A percentile compares a stretch with the other conserved stretches of the same genome.
These are phyloP conservation scores for Yponomeuta cagnagella DNA, from an alignment of 2,888 invertebrate genomes.

Conservation along the genomic window DNA sequence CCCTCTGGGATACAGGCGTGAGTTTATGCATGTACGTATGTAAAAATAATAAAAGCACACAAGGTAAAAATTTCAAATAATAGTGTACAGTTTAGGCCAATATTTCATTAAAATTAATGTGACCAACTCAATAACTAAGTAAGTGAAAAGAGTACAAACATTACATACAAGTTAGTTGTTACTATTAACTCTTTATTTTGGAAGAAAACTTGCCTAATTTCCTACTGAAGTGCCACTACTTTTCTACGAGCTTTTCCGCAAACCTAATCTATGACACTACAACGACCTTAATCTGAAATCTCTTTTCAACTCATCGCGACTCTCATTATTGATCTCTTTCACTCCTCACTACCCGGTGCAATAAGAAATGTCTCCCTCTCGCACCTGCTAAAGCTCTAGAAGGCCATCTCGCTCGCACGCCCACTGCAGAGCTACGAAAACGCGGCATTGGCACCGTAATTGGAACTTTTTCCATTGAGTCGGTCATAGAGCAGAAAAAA, in stretches of 20 bases:
- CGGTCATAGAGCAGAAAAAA: constrained; percentile 8
- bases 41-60: too few species aligned
- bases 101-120: too few species aligned
- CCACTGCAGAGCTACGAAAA: constrained; percentile 74
- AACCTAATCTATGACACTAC: constrained; percentile 64
- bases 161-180: too few species aligned
- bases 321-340: constrained; percentile 77
- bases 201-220: neutral
- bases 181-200: neutral
- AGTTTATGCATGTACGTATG: too few species aligned
- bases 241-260: constrained; percentile 46
- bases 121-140: too few species aligned
- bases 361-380: constrained; percentile 53
- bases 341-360: constrained; percentile 75
- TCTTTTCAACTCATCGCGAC: constrained; percentile 75
- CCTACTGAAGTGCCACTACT: neutral
- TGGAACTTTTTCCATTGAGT: constrained; percentile 18
- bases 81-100: too few species aligned
- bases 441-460: constrained; percentile 62
- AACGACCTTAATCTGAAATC: constrained; percentile 77
- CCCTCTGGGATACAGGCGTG: too few species aligned
- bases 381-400: constrained; percentile 30
- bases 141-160: too few species aligned
- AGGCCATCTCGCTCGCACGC: constrained; percentile 47
- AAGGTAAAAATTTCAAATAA: too few species aligned